Evolutionary conservation across 2,797 vertebrate species (phyloP).

Genomic region (Lithobates sylvaticus): DNA sequence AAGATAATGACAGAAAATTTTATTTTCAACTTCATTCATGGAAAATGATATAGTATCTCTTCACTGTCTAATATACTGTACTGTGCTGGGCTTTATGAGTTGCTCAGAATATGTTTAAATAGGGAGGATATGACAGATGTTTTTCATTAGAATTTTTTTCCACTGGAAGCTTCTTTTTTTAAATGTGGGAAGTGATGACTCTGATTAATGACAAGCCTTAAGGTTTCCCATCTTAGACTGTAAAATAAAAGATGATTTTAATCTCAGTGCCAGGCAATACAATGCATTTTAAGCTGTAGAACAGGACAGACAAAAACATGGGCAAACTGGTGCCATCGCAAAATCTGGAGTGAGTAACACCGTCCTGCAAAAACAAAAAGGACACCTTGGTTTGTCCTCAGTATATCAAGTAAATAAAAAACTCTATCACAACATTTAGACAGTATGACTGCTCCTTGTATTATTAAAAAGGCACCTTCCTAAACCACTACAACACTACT

Average conservation of each 20-base stretch:
- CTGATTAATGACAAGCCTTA: constrained; percentile 53
- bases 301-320: constrained; percentile 8
- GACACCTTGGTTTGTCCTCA: too few species aligned
- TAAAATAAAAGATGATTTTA: constrained; percentile 39
- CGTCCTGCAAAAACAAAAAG: too few species aligned
- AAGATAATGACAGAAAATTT: constrained; percentile 53
- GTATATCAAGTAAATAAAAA: too few species aligned
- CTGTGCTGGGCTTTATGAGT: constrained; percentile 52
- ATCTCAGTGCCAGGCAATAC: constrained; percentile 12
- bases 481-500: too few species aligned
- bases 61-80: constrained; percentile 51
- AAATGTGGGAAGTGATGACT: constrained; percentile 44
- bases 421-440: too few species aligned
- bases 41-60: constrained; percentile 56
- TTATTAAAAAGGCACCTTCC: too few species aligned
- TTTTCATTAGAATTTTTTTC: constrained; percentile 60
- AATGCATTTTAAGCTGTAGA: background rate
- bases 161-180: constrained; percentile 5
- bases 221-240: constrained; percentile 37
- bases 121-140: constrained; percentile 56
- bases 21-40: constrained; percentile 49
- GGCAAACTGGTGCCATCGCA: background rate
- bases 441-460: too few species aligned
- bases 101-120: constrained; percentile 56
- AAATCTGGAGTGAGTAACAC: too few species aligned